A percentile compares a stretch with the other conserved stretches of the same genome.
Evolutionary conservation across 2,113 vertebrate species (phyloP).

Genomic region (Hippocampus barbouri): DNA sequence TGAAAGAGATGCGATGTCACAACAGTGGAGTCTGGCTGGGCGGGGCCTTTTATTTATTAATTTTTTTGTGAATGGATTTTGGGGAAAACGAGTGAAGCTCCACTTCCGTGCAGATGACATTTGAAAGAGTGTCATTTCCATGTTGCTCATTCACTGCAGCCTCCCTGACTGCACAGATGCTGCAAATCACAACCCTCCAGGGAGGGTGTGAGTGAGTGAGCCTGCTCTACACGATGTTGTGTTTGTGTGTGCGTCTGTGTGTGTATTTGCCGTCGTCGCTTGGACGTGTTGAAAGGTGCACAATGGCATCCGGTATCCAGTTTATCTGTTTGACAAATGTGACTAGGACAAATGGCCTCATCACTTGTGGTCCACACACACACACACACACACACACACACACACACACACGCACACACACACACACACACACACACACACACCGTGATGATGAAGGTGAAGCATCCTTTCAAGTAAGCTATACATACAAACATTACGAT

Average conservation of each 20-base stretch:
- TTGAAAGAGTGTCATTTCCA: too few species aligned
- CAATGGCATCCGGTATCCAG: conserved; percentile 65
- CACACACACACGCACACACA: neutral
- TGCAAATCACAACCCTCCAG: neutral
- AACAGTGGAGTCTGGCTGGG: conserved; percentile 48
- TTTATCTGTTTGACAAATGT: conserved; percentile 77
- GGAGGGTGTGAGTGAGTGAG: conserved; percentile 56
- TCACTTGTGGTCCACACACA: conserved; percentile 37
- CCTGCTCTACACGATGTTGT: conserved; percentile 25
- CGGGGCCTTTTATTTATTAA: conserved; percentile 15
- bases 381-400: neutral
- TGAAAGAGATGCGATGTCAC: conserved; percentile 69
- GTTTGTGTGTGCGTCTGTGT: too few species aligned
- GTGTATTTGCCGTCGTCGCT: conserved; percentile 54
- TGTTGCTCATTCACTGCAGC: too few species aligned
- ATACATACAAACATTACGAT: neutral
- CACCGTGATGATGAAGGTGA: conserved; percentile 29
- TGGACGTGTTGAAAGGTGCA: conserved; percentile 70
- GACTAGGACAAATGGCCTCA: conserved; percentile 51
- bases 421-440: neutral
- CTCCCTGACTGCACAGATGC: too few species aligned
- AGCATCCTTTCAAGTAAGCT: neutral
- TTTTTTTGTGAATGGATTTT: conserved; percentile 59
- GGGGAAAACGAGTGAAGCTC: conserved; percentile 62
- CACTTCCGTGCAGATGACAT: conserved; percentile 9